Evolutionary conservation across 2,113 vertebrate genomes (phyloP).

Genomic region (Bufo bufo): DNA sequence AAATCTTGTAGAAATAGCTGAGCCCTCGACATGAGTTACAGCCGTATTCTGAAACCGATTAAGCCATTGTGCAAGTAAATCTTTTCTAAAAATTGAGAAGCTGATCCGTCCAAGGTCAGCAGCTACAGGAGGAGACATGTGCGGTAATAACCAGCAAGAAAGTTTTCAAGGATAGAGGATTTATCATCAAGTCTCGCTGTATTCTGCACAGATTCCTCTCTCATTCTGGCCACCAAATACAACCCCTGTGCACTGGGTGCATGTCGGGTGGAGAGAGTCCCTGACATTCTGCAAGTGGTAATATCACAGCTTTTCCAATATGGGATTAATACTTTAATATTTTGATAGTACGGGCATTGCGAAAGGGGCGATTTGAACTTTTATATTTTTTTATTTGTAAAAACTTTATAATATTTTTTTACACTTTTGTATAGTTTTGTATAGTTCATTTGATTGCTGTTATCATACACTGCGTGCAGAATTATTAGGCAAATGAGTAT

Average conservation of each 20-base stretch:
- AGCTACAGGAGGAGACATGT: neutral
- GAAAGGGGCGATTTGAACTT: too few relatives aligned
- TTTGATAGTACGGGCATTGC: too few relatives aligned
- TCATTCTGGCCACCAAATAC: neutral
- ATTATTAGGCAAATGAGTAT: too few relatives aligned
- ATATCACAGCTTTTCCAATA: too few relatives aligned
- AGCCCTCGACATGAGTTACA: constrained; percentile 7
- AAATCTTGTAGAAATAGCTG: constrained; percentile 1
- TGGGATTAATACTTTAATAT: too few relatives aligned
- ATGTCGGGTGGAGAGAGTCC: neutral
- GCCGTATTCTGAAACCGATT: constrained; percentile 27
- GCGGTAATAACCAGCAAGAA: neutral
- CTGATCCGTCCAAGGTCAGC: constrained; percentile 27
- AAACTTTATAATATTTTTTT: too few relatives aligned
- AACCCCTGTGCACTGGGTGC: neutral
- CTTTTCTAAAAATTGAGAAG: neutral
- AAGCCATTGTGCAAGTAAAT: constrained; percentile 38
- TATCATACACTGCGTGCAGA: too few relatives aligned
- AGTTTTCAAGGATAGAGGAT: constrained; percentile 34
- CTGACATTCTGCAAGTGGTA: neutral
- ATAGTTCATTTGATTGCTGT: too few relatives aligned
- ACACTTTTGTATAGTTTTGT: too few relatives aligned
- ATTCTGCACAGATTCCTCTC: neutral
- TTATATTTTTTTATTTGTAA: too few relatives aligned
- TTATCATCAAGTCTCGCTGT: neutral